Conservation (phyloP, 2,113 vertebrate species). For the Gobius niger region DNA sequence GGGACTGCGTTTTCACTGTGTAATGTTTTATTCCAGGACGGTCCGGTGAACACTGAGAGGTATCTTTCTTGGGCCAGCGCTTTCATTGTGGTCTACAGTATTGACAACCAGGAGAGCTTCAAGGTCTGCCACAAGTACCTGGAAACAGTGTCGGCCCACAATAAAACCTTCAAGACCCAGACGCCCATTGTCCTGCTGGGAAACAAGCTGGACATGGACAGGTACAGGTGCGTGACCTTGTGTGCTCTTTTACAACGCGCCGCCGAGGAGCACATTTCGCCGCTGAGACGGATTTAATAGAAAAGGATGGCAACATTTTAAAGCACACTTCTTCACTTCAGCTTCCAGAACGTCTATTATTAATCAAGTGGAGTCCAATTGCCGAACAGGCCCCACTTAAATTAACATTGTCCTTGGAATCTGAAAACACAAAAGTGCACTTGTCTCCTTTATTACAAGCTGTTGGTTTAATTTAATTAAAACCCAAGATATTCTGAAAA, state of each 20-base stretch:
- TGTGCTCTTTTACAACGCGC: neutral
- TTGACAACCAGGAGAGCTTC: conserved; percentile 82
- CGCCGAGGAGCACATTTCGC: neutral
- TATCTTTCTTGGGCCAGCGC: conserved; percentile 86
- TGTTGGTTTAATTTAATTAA: too few relatives aligned
- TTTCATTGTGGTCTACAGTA: conserved; percentile 89
- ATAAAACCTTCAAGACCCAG: conserved; percentile 70
- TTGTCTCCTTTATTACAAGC: too few relatives aligned
- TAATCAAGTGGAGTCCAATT: too few relatives aligned
- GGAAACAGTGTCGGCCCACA: conserved; percentile 75
- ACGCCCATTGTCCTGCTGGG: conserved; percentile 82
- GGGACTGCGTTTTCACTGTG: neutral
- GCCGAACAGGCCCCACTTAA: too few relatives aligned
- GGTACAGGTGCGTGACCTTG: conserved; percentile 80
- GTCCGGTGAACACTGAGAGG: conserved; percentile 84
- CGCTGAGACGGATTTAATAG: neutral
- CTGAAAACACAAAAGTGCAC: too few relatives aligned
- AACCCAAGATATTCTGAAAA: too few relatives aligned
- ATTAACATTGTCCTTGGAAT: too few relatives aligned
- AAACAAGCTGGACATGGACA: conserved; percentile 94
- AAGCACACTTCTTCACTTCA: neutral
- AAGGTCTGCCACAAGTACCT: conserved; percentile 82
- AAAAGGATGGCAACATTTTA: neutral
- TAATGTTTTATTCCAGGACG: conserved; percentile 68
- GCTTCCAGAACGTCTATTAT: neutral